Evolutionary conservation across 1,140 invertebrate species (phyloP), one percentile per base, ranked within the genome.

Genomic region (Drosophila baimaii): DNA sequence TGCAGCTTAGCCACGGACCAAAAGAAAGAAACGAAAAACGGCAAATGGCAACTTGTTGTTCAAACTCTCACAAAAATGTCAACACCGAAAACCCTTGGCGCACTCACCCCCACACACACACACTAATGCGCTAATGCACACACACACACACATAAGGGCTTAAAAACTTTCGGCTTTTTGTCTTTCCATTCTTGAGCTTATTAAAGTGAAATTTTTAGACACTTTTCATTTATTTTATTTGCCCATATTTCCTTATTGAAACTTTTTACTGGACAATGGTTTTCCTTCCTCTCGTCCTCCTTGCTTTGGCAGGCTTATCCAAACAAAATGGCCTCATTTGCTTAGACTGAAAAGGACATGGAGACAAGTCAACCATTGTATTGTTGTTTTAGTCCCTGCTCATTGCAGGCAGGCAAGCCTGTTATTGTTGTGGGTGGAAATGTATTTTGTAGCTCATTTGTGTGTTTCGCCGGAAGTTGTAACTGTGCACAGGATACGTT

Each of bases 221-320:
- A 84, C 72, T 73, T 88, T 79, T 77, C 66, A 79, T 89, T 79
- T 73, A 88, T 77, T 86, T 86, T 88, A 86, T 89, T 70, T 78
- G 43, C 41, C 47, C 61, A 81, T 81, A 78, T 84, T 85, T 84
- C 68, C 82, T 78, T 85, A 84, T 78, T 85, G 81, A 74, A 85
- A 84, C 72, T 84, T 85, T 74, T 81, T 31, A 59, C 62, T 59
- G 71, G 33, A 74, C 76, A 57, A 51, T 61, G 58, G 57, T 10
- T 71, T 71, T 61, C 52, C 74, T 21, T 51, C 58, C 27, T 13
- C 8, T 7, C 25, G 19, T 44, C 21, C 17, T 9, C 2, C 29
- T 12, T 17, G 35, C 62, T 23, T 66, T 35, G 25, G 13, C 35
- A 27, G 51, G 51, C 43, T 58, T 72, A 72, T 72, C 52, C 69